Conservation (phyloP, 2,888 invertebrate species). For the Epinotia bilunana region DNA sequence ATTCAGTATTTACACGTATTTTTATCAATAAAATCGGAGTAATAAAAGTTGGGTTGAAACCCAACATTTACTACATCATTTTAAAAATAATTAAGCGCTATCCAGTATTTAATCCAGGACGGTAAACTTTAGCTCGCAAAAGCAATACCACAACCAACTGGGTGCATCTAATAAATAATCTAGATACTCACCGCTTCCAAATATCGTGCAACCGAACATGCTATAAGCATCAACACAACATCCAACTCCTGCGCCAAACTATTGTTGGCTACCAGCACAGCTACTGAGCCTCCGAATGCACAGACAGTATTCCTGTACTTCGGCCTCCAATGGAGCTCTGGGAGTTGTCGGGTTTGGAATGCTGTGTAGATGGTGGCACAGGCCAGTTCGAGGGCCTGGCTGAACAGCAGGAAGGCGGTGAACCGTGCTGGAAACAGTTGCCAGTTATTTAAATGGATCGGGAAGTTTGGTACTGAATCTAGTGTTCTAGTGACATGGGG, state of each 20-base stretch:
- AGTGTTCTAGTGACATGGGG: no score
- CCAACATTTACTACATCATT: no score
- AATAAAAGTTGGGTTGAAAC: no score
- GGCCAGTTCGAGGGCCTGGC: constrained; percentile 52
- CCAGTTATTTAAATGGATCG: neutral
- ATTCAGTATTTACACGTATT: no score
- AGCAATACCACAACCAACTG: no score
- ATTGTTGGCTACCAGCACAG: constrained; percentile 51
- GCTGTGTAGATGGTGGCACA: constrained; percentile 48
- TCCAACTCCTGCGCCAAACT: constrained; percentile 55
- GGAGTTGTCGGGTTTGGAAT: constrained; percentile 36
- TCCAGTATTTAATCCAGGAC: no score
- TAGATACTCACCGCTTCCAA: constrained; percentile 60
- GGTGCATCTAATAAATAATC: no score
- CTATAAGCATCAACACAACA: constrained; percentile 58
- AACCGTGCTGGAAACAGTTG: constrained; percentile 62
- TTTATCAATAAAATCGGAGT: no score
- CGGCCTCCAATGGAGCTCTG: constrained; percentile 45
- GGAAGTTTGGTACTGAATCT: no score
- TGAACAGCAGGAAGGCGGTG: constrained; percentile 58
- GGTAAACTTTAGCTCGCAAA: no score
- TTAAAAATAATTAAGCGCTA: no score
- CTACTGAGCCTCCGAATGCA: constrained; percentile 48
- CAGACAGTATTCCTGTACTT: constrained; percentile 51
- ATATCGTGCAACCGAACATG: constrained; percentile 58